Evolutionary conservation across 2,888 invertebrate genomes (phyloP), one percentile per base, ranked within the genome.

Genomic region (Homarus gammarus): DNA sequence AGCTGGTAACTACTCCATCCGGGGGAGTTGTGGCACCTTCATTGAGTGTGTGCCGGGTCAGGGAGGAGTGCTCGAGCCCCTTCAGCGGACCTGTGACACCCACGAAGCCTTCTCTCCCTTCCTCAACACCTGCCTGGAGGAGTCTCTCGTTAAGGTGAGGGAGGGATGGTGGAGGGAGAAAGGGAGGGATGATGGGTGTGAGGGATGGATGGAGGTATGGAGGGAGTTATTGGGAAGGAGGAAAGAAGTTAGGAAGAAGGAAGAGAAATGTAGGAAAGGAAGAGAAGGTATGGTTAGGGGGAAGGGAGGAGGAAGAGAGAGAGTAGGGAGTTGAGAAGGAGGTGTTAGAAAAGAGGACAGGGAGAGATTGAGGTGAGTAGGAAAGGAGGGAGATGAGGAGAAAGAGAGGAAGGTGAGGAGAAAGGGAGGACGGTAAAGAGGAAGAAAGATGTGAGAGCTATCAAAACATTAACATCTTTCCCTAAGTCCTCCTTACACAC

Each of bases 31-130:
- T 33, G 31, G 56, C 22, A 2, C 18, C 33, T 78, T 33, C 36
- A 27, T 78, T n/a, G 78, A 78, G 78, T 78, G 78, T 18, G 33
- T 78, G 36, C 1, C 22, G 27, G 27, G 27, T n/a, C 27, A 27
- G 6, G 64, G 8, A 5, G 27, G 27, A n/a, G 56, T 12, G 56
- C 6, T 15, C 10, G 31, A 18, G 56, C 77, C 44, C 49, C 49
- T 8, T 31, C 77, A 49, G 2, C 78, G 31, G 2, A 33, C 56
- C 56, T 78, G 78, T 18, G 33, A 12, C 18, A 31, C 56, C 22
- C 31, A 56, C 1, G 12, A 33, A 2, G 78, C 56, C 56, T 78
- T 78, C 78, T 78, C 78, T 31, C 31, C 78, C 51, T 2, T 56
- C 51, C 27, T 18, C 22, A 15, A 15, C 15, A 31, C 22, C 2